Percentiles rank a stretch among this genome's conserved stretches.
These are phyloP conservation scores for Catocala fraxini DNA, from an alignment of 2,888 invertebrate genomes.

Conservation along the genomic window DNA sequence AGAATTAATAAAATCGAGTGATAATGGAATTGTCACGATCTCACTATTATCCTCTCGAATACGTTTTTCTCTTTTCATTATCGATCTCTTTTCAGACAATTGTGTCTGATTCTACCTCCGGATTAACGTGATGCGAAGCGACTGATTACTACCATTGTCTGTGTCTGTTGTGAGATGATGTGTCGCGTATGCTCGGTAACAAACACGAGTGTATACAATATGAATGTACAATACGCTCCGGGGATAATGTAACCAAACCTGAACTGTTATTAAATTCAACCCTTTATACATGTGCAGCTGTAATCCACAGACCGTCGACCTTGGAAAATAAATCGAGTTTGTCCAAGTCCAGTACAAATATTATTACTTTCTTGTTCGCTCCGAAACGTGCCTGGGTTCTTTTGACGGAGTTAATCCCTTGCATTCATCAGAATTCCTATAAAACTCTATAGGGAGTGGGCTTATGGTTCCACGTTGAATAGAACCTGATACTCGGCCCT, in stretches of 20 bases:
- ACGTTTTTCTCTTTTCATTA: neutral
- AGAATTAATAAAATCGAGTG: constrained; percentile 5
- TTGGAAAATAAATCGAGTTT: constrained; percentile 43
- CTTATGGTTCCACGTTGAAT: constrained; percentile 58
- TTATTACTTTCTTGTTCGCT: constrained; percentile 41
- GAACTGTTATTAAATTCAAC: too few species aligned
- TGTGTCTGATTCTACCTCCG: neutral
- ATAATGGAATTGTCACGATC: constrained; percentile 9
- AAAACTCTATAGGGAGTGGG: constrained; percentile 50
- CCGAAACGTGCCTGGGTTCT: constrained; percentile 40
- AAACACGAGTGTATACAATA: too few species aligned
- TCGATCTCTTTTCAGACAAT: constrained; percentile 1
- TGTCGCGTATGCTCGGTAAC: neutral
- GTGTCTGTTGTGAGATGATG: neutral
- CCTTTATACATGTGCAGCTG: too few species aligned
- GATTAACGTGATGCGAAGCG: constrained; percentile 5
- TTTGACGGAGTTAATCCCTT: constrained; percentile 55
- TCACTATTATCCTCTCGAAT: neutral
- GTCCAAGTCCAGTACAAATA: constrained; percentile 41
- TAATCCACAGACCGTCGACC: constrained; percentile 1
- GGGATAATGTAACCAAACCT: too few species aligned
- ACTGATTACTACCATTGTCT: constrained; percentile 5
- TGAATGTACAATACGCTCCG: too few species aligned
- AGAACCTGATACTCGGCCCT: constrained; percentile 38
- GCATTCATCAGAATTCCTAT: constrained; percentile 57